Conservation (phyloP, 2,888 invertebrate species). For the Mechanitis messenoides region DNA sequence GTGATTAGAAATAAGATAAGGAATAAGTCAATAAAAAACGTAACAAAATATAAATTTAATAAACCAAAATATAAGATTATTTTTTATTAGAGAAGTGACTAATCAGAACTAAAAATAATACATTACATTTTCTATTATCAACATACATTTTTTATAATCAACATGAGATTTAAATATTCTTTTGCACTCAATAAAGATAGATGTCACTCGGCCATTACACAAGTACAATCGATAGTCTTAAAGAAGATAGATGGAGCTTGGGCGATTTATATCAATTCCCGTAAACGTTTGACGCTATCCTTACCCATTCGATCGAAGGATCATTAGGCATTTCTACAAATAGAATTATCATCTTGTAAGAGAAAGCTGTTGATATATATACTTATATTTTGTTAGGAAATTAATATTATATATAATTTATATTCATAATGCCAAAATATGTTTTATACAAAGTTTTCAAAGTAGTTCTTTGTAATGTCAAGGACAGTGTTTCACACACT, state of each 20-base stretch:
- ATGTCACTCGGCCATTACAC: constrained; percentile 57
- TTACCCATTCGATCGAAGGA: constrained; percentile 56
- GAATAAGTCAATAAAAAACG: too few species aligned
- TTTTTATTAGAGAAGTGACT: too few species aligned
- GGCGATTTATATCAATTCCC: constrained; percentile 73
- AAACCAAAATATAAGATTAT: background rate
- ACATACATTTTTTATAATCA: background rate
- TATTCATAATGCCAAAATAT: too few species aligned
- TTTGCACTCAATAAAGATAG: constrained; percentile 45
- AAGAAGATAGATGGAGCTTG: constrained; percentile 64
- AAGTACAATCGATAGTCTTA: constrained; percentile 55
- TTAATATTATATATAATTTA: too few species aligned
- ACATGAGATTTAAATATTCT: background rate
- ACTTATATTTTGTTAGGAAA: too few species aligned
- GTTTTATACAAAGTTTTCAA: background rate
- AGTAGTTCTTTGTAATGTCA: background rate
- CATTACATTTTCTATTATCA: too few species aligned
- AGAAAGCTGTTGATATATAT: background rate
- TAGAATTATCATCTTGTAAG: constrained; percentile 17
- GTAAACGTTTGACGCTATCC: constrained; percentile 55
- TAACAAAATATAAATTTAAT: background rate
- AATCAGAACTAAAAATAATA: too few species aligned
- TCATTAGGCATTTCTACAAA: constrained; percentile 37
- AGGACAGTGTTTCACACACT: background rate
- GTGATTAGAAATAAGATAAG: too few species aligned